Percentiles rank a stretch among this genome's conserved stretches.
Evolutionary conservation across 2,888 invertebrate species (phyloP).

Genomic region (Habrosyne pyritoides): DNA sequence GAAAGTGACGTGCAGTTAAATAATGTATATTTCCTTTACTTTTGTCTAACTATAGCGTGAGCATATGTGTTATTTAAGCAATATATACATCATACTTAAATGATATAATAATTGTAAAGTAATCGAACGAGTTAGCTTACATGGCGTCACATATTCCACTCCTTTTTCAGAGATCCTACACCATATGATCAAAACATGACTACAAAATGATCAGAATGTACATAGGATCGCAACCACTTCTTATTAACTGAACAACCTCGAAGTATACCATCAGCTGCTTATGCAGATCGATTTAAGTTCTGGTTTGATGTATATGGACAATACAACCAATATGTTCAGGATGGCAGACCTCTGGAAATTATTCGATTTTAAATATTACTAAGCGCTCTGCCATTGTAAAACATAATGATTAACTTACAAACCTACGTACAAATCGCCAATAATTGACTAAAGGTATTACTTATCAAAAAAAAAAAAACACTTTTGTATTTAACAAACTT

Average conservation of each 20-base stretch:
- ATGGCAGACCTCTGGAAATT: slow-evolving; percentile 22
- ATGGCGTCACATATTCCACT: no score
- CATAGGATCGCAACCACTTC: neutral
- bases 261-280: slow-evolving; percentile 8
- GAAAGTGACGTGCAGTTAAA: no score
- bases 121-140: no score
- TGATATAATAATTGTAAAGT: no score
- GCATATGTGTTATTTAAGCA: no score
- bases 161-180: slow-evolving; percentile 35
- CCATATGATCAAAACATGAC: slow-evolving; percentile 14
- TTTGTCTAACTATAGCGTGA: no score
- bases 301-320: slow-evolving; percentile 37
- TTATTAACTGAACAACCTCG: slow-evolving; percentile 24
- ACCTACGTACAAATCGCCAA: no score
- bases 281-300: slow-evolving; percentile 26
- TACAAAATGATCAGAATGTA: slow-evolving; percentile 21
- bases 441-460: no score
- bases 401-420: no score
- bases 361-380: neutral
- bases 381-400: neutral
- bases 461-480: neutral
- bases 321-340: slow-evolving; percentile 26
- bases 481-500: neutral
- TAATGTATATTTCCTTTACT: no score
- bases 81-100: no score